Base-by-base conservation (phyloP, 1,140 invertebrate species). In the Bombyx mori region DNA sequence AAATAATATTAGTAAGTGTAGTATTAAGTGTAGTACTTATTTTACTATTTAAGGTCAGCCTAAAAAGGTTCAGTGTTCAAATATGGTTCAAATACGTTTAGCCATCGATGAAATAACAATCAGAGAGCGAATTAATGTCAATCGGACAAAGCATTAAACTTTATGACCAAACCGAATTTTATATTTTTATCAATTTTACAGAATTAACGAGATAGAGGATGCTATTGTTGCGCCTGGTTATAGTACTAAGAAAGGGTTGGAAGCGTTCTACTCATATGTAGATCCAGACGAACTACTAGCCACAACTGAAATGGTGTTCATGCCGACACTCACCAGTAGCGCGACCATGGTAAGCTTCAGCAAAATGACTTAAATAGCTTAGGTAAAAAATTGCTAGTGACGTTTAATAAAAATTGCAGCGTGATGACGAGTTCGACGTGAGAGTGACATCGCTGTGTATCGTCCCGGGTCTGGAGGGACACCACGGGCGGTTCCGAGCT, bases 401-500 rank as follows among this genome's bases (percentile, higher is more conserved):
- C 10, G 5, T 9, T 42, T 3, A 18, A 50, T 43, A 2, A n/a
- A n/a, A 44, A 44, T 42, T 52, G 26, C 51, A 80, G 77, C 60
- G 64, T 48, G 55, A 64, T 0, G 66, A 77, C 12, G 78, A 78
- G 53, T 69, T 74, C 9, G 66, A 72, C 22, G 42, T 57, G n/a
- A 65, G 12, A 5, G 12, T 66, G 18, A 63, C 53, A 5, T 67
- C 69, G 44, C 35, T 80, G n/a, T 77, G 63, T 48, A 54, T 77
- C 12, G 53, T 82, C 6, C 76, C 78, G 1, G 78, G 78, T 1
- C 18, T 76, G 8, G 78, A 81, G 52, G 71, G 73, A 0, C 60
- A 68, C 26, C 49, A 69, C 12, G 22, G 59, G 10, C 54, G 65
- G 1, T 76, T 79, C 61, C 57, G 49, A 5, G 9, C 48, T 10